Conservation (phyloP, 1,140 invertebrate genomes). For the Achatina immaculata region DNA sequence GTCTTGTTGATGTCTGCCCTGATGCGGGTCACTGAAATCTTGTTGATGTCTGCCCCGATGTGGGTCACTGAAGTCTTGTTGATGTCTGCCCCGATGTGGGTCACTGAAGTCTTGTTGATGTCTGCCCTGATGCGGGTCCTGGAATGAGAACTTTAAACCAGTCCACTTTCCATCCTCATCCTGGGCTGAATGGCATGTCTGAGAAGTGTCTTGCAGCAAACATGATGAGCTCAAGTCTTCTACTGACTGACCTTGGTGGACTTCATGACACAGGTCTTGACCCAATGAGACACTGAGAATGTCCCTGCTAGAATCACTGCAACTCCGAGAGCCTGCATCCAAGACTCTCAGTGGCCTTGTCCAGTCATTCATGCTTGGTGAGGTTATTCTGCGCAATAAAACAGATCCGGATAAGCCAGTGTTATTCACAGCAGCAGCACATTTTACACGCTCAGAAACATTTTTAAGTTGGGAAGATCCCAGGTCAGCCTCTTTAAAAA, state of each 20-base stretch:
- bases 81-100: too few relatives aligned
- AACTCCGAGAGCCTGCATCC: neutral
- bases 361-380: too few relatives aligned
- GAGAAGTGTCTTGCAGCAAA: neutral
- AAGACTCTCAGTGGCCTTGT: neutral
- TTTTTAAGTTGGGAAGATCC: constrained; percentile 34
- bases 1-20: too few relatives aligned
- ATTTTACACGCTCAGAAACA: constrained; percentile 55
- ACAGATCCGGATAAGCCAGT: neutral
- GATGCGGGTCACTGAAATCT: too few relatives aligned
- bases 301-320: constrained; percentile 1
- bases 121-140: neutral
- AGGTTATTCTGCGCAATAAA: neutral
- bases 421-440: constrained; percentile 37
- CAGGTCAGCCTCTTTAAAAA: neutral
- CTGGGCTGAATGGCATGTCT: neutral
- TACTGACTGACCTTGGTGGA: too few relatives aligned
- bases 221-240: neutral
- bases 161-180: neutral
- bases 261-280: neutral
- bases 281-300: neutral
- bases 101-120: too few relatives aligned
- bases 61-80: too few relatives aligned
- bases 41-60: too few relatives aligned
- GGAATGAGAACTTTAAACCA: neutral